These are phyloP conservation scores for Coenonympha arcania DNA, from an alignment of 2,888 invertebrate genomes.

Conservation along the genomic window DNA sequence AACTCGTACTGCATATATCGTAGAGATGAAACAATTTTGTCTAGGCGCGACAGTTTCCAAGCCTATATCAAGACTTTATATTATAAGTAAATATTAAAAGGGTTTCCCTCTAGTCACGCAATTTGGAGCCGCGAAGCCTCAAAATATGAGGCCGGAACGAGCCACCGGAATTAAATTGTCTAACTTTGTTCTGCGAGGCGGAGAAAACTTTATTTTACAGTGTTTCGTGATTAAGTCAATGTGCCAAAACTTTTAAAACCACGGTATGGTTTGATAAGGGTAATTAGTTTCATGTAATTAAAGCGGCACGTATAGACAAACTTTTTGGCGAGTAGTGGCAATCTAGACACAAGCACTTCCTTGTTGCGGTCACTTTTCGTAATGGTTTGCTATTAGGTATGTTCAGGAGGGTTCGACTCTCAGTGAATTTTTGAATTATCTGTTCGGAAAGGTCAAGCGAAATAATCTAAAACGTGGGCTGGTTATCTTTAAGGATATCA, in stretches of 20 bases:
- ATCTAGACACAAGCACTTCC: too few relatives aligned
- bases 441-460: too few relatives aligned
- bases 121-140: constrained; percentile 16
- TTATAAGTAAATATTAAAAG: constrained; percentile 14
- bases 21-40: constrained; percentile 5
- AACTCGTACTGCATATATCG: background rate
- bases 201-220: constrained; percentile 19
- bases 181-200: constrained; percentile 10
- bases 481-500: too few relatives aligned
- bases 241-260: constrained; percentile 17
- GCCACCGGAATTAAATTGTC: constrained; percentile 20
- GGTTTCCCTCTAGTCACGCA: constrained; percentile 10
- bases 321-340: background rate
- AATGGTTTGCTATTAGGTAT: too few relatives aligned
- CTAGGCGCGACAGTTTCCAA: background rate
- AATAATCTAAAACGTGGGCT: too few relatives aligned
- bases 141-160: constrained; percentile 17
- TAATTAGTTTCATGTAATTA: constrained; percentile 9
- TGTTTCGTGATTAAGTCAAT: constrained; percentile 20
- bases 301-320: background rate
- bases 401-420: too few relatives aligned
- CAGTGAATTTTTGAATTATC: too few relatives aligned
- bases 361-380: too few relatives aligned
- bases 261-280: constrained; percentile 3
- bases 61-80: constrained; percentile 4